Base-by-base conservation (phyloP, 2,113 vertebrate species). In the Pungitius pungitius region DNA sequence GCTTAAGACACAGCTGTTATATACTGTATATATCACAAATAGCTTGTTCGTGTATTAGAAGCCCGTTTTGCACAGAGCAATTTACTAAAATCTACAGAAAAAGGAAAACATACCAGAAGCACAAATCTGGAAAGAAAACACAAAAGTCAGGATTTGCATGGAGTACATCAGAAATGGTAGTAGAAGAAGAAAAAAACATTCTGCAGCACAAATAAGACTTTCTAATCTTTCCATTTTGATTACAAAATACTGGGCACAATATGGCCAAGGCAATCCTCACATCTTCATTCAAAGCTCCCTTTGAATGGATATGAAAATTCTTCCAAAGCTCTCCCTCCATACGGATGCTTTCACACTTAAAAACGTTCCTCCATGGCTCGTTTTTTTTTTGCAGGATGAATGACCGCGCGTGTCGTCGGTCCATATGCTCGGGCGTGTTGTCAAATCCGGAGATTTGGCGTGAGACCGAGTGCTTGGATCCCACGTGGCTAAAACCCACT, bases 341-440 rank as follows among this genome's bases (percentile, higher is more conserved):
- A 15, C 15, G 39, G 22, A 24, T 14, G 14, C 18, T 69, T 17
- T 10, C 20, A 26, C 13, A 15, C 40, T 9, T 22, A 22, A 8
- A 7, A 24, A 15, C 33, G 20, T 52, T 47, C 13, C 15, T 22
- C 30, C 30, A 49, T 2, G 45, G 9, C 39, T 22, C 27, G 22
- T 60, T 60, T 30, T 26, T 20, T 55, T 61, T 73, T 14, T 49
- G 52, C 33, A 49, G 52, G 54, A 64, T 22, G 10, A 69, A 63
- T 24, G 24, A 49, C 35, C 63, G 17, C 11, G 63, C 79, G 69
- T 47, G 51, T 58, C 71, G 70, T 62, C 17, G 9, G 8, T 63
- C 61, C 83, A 81, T 75, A 73, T 76, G 76, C 51, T 56, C 61
- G 30, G 11, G n/a, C 40, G 30, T 59, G 57, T 45, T 65, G 18